Base-by-base conservation (phyloP, 2,888 invertebrate genomes). In the Calameuta pallipes region DNA sequence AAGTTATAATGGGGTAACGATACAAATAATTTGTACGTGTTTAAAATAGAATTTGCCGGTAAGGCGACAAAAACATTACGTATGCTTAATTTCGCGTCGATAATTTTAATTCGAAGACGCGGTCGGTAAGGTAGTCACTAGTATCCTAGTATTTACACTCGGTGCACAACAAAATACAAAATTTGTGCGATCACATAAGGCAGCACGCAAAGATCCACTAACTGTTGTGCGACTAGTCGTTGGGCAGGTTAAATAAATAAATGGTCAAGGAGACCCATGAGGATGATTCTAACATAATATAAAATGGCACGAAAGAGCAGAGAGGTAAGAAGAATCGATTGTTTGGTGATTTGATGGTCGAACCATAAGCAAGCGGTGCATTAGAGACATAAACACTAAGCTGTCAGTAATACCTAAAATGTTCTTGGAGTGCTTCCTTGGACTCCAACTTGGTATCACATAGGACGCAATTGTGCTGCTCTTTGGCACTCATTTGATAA, bases 341-440 rank as follows among this genome's bases (percentile, higher is more conserved):
- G 73, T 74, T 78, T 56, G 23, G 41, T 56, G 41, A 56, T 23
- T 56, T 56, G 23, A 56, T 56, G 41, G 6, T 56, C 31, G 71
- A n/a, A 71, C 71, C 30, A 30, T n/a, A 71, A 31, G 30, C 41
- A 56, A 56, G 41, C 23, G 23, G 31, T 36, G 15, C 33, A 31
- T 69, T 41, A 76, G 56, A 68, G 1, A 33, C 74, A 75, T 35
- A 68, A 36, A 75, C 30, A 56, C 34, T 41, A 70, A n/a, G 31
- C n/a, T 31, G 35, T n/a, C 41, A 76, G 71, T 1, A 71, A 85
- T 91, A 94, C 94, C 94, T 93, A 89, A 94, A 94, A 91, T 94
- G 94, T 83, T 93, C 92, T 88, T 94, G 94, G 81, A 94, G 90
- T 76, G 92, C 93, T 88, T 94, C 94, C 88, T 94, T 94, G 81